Base-by-base conservation (phyloP, 2,797 vertebrate genomes). In the Chromis chromis region DNA sequence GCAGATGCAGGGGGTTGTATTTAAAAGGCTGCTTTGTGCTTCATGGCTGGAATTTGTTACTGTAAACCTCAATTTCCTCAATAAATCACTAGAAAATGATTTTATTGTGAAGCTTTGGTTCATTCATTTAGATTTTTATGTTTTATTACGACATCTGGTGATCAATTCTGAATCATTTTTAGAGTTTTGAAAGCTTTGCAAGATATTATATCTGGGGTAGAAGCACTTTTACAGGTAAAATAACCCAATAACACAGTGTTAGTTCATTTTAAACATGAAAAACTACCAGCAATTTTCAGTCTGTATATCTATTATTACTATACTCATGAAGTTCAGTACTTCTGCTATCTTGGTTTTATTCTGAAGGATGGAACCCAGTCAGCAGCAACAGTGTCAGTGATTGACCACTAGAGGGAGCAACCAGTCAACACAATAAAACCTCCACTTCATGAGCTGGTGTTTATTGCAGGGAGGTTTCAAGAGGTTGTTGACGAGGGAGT, bases 1-100 rank as follows among this genome's bases (percentile, higher is more conserved):
- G 42, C 52, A 24, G 3, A 21, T 31, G 40, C 11, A 63, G 16
- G 25, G 4, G 19, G 16, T 13, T 58, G 53, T 73, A 54, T 81
- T 57, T 69, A 75, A 79, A 82, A 46, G 79, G 39, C 24, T 54
- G 39, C 54, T 78, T 66, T 39, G 27, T 62, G 33, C 50, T 79
- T 69, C 33, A 33, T 56, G 36, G 36, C 67, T 61, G 42, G 46
- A 67, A 39, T 65, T 63, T 68, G 19, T 61, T 27, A 19, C 22
- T 64, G 1, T 75, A 19, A 24, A 56, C 31, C 60, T 76, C 54
- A 55, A 5, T 74, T 69, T 88, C 11, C 13, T 74, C 52, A 90
- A 83, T 88, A 91, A 90, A 90, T 71, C 77, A 74, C 53, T 9
- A n/a, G 27, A 70, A 75, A 81, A 62, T 6, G 0, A 0, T 13